Percentiles rank a stretch among this genome's conserved stretches.
Evolutionary conservation across 1,140 invertebrate genomes (phyloP).

Genomic region (Dendroctonus valens): DNA sequence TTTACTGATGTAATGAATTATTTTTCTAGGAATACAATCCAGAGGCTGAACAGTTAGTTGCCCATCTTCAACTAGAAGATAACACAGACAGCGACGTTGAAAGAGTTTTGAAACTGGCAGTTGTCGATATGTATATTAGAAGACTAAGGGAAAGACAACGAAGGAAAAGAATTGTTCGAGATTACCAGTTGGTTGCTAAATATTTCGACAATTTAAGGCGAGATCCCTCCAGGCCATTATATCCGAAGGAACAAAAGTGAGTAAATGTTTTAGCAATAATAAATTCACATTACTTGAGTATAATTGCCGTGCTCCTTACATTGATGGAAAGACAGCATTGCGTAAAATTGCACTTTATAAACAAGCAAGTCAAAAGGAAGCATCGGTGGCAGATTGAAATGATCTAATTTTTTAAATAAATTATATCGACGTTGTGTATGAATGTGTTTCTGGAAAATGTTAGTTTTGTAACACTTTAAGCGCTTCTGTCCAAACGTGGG

Average conservation of each 20-base stretch:
- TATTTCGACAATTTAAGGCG: constrained; percentile 68
- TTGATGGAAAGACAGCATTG: too few relatives aligned
- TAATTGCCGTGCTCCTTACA: too few relatives aligned
- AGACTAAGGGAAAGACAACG: constrained; percentile 80
- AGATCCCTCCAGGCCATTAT: constrained; percentile 63
- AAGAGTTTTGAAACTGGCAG: constrained; percentile 72
- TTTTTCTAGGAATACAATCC: constrained; percentile 84
- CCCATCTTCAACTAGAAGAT: constrained; percentile 82
- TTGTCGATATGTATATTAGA: constrained; percentile 88
- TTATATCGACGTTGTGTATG: too few relatives aligned
- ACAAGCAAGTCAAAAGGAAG: too few relatives aligned
- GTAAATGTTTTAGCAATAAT: constrained; percentile 25
- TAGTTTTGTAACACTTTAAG: too few relatives aligned
- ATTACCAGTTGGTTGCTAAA: constrained; percentile 79
- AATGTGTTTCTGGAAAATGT: too few relatives aligned
- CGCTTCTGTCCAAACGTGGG: neutral
- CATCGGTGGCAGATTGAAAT: too few relatives aligned
- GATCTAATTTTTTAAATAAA: too few relatives aligned
- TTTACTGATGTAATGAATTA: constrained; percentile 17
- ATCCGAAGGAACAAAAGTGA: constrained; percentile 73
- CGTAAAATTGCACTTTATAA: neutral
- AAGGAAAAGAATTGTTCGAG: constrained; percentile 82
- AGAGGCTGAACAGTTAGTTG: constrained; percentile 86
- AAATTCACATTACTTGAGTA: neutral
- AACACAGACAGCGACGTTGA: constrained; percentile 86